A percentile compares a stretch with the other conserved stretches of the same genome.
These are phyloP conservation scores for Pelagia noctiluca DNA, from an alignment of 30 jellyfish, hydroid and myxozoan species.

Conservation along the genomic window DNA sequence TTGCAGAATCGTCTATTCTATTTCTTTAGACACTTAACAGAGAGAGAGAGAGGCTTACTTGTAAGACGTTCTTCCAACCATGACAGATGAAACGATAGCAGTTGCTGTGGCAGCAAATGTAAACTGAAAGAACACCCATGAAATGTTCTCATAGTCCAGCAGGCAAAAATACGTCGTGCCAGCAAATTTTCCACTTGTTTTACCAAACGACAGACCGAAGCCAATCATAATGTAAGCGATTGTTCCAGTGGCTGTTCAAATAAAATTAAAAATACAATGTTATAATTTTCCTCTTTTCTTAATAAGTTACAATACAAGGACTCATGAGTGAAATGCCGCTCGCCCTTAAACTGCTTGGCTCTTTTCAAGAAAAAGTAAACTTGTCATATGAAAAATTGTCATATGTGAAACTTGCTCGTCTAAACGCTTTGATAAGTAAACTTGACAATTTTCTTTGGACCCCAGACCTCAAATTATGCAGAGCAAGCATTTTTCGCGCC, in stretches of 20 bases:
- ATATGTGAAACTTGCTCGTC: too few relatives aligned
- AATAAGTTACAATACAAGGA: too few relatives aligned
- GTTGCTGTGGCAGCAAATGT: constrained; percentile 54
- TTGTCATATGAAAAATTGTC: too few relatives aligned
- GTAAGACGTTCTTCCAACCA: constrained; percentile 43
- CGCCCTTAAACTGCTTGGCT: too few relatives aligned
- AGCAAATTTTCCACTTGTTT: constrained; percentile 17
- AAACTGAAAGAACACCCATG: constrained; percentile 40
- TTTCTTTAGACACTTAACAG: not conserved
- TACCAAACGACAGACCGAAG: constrained; percentile 29
- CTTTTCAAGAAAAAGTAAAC: too few relatives aligned
- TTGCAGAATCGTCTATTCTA: not conserved
- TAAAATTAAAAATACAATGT: too few relatives aligned
- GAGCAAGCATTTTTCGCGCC: too few relatives aligned
- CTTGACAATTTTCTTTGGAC: too few relatives aligned
- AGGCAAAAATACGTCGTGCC: constrained; percentile 13
- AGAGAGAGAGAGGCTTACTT: constrained; percentile 1
- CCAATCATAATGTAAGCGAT: constrained; percentile 23
- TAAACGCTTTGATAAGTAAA: too few relatives aligned
- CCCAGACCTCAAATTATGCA: too few relatives aligned
- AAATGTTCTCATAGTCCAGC: constrained; percentile 6
- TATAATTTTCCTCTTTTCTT: too few relatives aligned
- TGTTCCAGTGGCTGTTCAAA: constrained; percentile 19
- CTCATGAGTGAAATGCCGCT: too few relatives aligned
- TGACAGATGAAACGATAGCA: constrained; percentile 50